phyloP scores from a whole-genome alignment of 1,140 invertebrate genomes.

The Lepidurus apus region DNA sequence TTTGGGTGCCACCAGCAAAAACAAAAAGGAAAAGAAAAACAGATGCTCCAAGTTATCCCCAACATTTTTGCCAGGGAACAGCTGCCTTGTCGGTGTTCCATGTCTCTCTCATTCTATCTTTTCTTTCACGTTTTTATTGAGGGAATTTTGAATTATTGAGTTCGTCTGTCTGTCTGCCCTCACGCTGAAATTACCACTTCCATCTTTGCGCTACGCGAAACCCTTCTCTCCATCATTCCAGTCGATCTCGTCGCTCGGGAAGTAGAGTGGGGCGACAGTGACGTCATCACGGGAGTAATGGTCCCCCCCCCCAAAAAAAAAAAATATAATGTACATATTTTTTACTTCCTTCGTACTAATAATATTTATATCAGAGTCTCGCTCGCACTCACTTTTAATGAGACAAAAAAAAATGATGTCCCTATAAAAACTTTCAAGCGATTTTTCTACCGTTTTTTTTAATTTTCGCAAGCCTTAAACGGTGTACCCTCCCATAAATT shows the following conservation, averaged over 20 bases:
- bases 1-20: conserved; percentile 1
- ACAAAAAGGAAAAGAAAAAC: conserved; percentile 6
- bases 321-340: neutral
- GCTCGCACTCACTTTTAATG: neutral
- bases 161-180: neutral
- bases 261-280: neutral
- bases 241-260: neutral
- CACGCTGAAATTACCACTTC: neutral
- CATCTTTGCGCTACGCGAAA: neutral
- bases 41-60: neutral
- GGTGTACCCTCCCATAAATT: neutral
- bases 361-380: neutral
- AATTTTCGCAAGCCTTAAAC: neutral
- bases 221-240: neutral
- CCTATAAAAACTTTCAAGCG: neutral
- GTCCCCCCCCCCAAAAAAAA: no score
- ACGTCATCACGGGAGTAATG: neutral
- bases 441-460: neutral
- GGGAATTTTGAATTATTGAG: neutral
- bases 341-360: neutral
- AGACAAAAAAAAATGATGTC: neutral
- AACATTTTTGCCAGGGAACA: conserved; percentile 16
- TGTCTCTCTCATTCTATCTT: neutral
- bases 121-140: neutral
- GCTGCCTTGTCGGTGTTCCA: conserved; percentile 20